phyloP scores from a whole-genome alignment of 2,113 vertebrate species.

The Oreochromis niloticus region DNA sequence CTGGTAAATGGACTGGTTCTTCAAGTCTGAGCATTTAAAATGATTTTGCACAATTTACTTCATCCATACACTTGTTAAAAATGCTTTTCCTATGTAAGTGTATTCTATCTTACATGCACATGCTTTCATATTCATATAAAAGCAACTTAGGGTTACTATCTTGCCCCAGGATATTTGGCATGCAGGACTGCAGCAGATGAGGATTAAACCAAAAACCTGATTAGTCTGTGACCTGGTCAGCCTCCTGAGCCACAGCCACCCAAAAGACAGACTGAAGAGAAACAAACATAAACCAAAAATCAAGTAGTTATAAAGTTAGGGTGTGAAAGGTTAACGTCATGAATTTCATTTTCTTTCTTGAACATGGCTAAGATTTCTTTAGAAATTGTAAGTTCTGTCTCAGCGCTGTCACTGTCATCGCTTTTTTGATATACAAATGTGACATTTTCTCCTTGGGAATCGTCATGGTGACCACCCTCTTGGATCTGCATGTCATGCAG shows the following conservation, averaged over 20 bases:
- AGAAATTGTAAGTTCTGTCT: not conserved
- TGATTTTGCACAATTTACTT: not conserved
- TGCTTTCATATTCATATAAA: not conserved
- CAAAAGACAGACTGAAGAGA: not conserved
- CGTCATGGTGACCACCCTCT: not conserved
- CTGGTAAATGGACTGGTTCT: accelerated
- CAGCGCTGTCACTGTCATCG: not conserved
- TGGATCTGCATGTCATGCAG: not conserved
- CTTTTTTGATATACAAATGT: not conserved
- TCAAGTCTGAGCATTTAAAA: not conserved
- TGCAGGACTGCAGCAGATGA: not conserved
- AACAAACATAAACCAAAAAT: not conserved
- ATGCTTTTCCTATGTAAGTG: accelerated
- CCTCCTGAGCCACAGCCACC: not conserved
- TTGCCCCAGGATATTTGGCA: not conserved
- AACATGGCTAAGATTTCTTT: not conserved
- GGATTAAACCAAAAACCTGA: not conserved
- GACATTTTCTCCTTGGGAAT: not conserved
- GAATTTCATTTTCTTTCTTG: not conserved
- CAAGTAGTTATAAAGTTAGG: accelerated
- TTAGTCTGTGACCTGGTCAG: accelerated
- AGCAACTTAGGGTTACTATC: accelerated
- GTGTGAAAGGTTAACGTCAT: accelerated
- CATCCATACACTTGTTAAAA: not conserved
- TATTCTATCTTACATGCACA: accelerated